Evolutionary conservation across 2,113 vertebrate species (phyloP).

Genomic region (Macaca nemestrina): DNA sequence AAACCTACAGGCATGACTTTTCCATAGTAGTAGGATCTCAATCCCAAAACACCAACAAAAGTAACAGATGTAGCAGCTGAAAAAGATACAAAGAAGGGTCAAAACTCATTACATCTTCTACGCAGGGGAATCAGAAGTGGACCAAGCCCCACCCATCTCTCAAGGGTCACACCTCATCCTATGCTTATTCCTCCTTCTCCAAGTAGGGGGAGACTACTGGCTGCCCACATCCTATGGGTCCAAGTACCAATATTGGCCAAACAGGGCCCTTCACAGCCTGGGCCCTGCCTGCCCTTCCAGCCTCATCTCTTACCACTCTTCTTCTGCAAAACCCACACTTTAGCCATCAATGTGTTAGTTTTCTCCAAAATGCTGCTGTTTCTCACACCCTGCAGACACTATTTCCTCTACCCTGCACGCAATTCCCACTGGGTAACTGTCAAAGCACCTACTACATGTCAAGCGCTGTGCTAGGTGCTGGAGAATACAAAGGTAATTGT

Average conservation of each 20-base stretch:
- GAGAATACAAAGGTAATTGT: not conserved
- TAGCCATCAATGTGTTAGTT: not conserved
- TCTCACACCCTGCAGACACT: not conserved
- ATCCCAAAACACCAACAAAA: conserved; percentile 93
- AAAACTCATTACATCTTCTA: not conserved
- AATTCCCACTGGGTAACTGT: not conserved
- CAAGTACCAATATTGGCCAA: not conserved
- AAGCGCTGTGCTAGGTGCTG: too few relatives aligned
- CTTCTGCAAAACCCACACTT: not conserved
- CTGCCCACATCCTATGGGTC: accelerated
- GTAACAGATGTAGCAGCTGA: conserved; percentile 91
- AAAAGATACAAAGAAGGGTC: conserved; percentile 49
- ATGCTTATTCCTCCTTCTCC: too few relatives aligned
- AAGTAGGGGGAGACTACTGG: accelerated
- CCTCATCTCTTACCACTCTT: not conserved
- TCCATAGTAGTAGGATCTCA: conserved; percentile 94
- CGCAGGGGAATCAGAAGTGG: accelerated
- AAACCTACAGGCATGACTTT: conserved; percentile 98
- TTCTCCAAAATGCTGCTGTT: not conserved
- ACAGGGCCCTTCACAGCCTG: not conserved
- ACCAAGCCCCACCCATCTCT: not conserved
- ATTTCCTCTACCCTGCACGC: not conserved
- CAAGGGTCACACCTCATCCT: not conserved
- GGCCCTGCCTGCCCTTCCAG: not conserved
- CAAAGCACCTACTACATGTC: not conserved